Conservation (phyloP, 1,140 invertebrate species). For the Leptinotarsa defecta region DNA sequence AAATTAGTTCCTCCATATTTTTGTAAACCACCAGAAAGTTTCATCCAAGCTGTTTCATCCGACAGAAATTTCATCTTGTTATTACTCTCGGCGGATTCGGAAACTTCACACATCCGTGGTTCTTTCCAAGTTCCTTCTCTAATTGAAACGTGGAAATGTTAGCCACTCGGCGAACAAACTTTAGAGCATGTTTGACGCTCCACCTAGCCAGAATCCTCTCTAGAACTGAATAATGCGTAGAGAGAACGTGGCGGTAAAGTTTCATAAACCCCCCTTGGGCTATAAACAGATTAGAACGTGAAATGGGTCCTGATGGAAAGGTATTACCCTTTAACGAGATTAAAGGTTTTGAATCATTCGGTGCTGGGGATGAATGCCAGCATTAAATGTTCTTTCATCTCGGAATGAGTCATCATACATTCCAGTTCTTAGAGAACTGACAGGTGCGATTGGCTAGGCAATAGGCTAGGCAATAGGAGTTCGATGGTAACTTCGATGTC, state of each 20-base stretch:
- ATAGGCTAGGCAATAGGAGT: no score
- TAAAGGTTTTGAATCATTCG: slow-evolving; percentile 44
- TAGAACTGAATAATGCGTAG: slow-evolving; percentile 33
- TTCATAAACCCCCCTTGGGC: slow-evolving; percentile 37
- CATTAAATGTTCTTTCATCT: slow-evolving; percentile 11
- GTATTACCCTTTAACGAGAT: slow-evolving; percentile 50
- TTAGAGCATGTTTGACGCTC: slow-evolving; percentile 44
- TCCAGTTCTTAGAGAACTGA: background rate
- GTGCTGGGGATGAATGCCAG: slow-evolving; percentile 26
- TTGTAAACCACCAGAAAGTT: no score
- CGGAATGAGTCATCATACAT: background rate
- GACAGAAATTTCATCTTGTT: no score
- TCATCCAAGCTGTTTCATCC: no score
- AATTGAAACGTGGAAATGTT: slow-evolving; percentile 38
- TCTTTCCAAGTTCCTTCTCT: slow-evolving; percentile 34
- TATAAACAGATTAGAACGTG: slow-evolving; percentile 46
- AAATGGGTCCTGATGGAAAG: slow-evolving; percentile 46
- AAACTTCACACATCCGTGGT: slow-evolving; percentile 33
- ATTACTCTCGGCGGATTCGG: no score
- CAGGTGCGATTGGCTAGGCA: background rate
- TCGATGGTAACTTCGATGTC: no score
- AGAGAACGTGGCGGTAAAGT: slow-evolving; percentile 24
- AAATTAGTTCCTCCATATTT: no score
- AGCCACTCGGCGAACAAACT: slow-evolving; percentile 37
- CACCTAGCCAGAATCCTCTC: slow-evolving; percentile 40